A percentile compares a stretch with the other conserved stretches of the same genome.
Conservation (phyloP, 2,888 invertebrate species). For the Lepetodrilus schrolli region DNA sequence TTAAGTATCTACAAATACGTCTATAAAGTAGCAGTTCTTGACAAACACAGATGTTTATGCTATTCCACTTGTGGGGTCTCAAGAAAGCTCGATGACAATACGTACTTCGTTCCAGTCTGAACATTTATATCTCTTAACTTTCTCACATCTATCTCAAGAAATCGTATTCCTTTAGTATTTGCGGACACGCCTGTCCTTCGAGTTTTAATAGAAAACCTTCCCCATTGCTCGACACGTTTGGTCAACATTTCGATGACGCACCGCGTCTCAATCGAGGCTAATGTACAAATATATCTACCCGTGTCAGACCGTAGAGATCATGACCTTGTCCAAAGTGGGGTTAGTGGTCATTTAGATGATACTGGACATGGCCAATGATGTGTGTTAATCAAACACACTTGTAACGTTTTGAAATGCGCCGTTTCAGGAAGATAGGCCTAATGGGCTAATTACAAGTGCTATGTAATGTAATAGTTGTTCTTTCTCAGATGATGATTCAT, state of each 20-base stretch:
- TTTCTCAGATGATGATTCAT: no score
- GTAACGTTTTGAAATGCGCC: no score
- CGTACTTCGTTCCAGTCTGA: background rate
- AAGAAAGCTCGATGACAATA: no score
- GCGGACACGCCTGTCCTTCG: background rate
- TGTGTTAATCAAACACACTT: no score
- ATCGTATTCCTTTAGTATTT: background rate
- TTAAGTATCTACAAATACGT: no score
- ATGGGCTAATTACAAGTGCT: no score
- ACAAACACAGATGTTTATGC: no score
- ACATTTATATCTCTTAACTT: background rate
- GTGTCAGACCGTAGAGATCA: background rate
- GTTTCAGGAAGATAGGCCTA: no score
- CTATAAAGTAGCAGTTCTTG: no score
- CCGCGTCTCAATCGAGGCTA: background rate
- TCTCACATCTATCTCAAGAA: background rate
- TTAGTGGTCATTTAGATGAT: background rate
- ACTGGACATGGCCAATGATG: no score
- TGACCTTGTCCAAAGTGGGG: background rate
- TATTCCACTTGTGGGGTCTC: no score
- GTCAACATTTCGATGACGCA: background rate
- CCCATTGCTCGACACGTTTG: background rate
- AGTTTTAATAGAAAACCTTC: background rate
- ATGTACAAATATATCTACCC: constrained; percentile 14
- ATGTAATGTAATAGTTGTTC: no score